Evolutionary conservation across 2,113 vertebrate genomes (phyloP).

Genomic region (Pongo abelii): DNA sequence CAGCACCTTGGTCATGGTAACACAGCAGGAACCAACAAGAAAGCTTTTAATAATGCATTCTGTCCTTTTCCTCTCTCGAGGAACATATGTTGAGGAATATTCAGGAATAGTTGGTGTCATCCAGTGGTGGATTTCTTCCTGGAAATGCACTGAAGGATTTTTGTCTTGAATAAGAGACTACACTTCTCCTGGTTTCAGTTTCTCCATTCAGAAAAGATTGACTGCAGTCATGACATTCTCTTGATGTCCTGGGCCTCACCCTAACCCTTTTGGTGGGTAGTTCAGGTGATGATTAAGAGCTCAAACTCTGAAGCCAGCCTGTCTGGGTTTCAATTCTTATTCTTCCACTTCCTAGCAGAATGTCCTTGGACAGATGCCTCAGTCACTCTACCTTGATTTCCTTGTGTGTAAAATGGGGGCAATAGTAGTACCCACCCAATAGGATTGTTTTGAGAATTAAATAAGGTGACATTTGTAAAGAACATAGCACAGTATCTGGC

Average conservation of each 20-base stretch:
- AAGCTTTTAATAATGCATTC: not conserved
- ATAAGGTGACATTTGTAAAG: not conserved
- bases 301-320: not conserved
- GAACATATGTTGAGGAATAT: not conserved
- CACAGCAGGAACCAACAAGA: not conserved
- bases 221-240: not conserved
- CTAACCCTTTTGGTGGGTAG: not conserved
- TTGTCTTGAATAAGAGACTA: not conserved
- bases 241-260: not conserved
- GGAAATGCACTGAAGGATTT: not conserved
- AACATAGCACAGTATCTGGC: not conserved
- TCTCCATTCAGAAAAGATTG: not conserved
- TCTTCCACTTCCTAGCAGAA: not conserved
- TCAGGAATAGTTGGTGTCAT: not conserved
- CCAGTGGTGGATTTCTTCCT: not conserved
- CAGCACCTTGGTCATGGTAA: not conserved
- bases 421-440: not conserved
- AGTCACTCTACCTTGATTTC: not conserved
- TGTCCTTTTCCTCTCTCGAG: not conserved
- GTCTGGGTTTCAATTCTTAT: not conserved
- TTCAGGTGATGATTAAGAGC: not conserved
- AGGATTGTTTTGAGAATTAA: not conserved
- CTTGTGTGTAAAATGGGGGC: not conserved
- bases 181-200: not conserved
- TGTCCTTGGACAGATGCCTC: not conserved